A percentile compares a stretch with the other conserved stretches of the same genome.
These are phyloP conservation scores for Acanthopleura granulata DNA, from an alignment of 2,888 invertebrate species.

Conservation along the genomic window DNA sequence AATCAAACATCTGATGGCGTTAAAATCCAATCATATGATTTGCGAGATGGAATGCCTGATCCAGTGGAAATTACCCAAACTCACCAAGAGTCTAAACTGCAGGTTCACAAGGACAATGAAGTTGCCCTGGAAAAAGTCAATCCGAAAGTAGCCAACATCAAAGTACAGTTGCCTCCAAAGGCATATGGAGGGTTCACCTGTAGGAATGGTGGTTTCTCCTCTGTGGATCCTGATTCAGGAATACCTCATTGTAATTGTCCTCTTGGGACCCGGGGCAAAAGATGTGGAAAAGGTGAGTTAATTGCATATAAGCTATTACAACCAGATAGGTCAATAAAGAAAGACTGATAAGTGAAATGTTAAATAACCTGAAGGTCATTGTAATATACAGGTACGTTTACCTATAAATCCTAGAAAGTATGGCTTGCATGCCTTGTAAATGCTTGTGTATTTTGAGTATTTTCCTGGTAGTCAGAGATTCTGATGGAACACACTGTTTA, in stretches of 20 bases:
- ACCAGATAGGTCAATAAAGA: too few relatives aligned
- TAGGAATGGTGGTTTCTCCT: conserved; percentile 56
- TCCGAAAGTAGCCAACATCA: conserved; percentile 4
- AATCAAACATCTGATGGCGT: neutral
- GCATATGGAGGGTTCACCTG: conserved; percentile 47
- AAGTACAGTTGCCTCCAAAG: neutral
- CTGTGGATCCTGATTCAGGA: conserved; percentile 41
- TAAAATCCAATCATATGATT: neutral
- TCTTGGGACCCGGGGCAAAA: conserved; percentile 88
- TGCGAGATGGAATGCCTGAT: neutral
- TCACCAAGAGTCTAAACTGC: neutral
- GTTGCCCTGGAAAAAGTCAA: neutral
- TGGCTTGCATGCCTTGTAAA: neutral
- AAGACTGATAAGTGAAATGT: too few relatives aligned
- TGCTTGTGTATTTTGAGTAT: neutral
- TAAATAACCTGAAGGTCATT: too few relatives aligned
- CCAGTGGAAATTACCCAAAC: neutral
- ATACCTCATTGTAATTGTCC: conserved; percentile 82
- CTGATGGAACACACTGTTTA: too few relatives aligned
- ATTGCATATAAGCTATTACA: too few relatives aligned
- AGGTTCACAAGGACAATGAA: neutral
- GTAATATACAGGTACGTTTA: too few relatives aligned
- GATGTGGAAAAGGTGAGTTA: conserved; percentile 81
- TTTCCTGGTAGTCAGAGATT: too few relatives aligned
- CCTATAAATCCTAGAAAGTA: neutral